Evolutionary conservation across 2,888 invertebrate genomes (phyloP).

Genomic region (Tortrix viridana): DNA sequence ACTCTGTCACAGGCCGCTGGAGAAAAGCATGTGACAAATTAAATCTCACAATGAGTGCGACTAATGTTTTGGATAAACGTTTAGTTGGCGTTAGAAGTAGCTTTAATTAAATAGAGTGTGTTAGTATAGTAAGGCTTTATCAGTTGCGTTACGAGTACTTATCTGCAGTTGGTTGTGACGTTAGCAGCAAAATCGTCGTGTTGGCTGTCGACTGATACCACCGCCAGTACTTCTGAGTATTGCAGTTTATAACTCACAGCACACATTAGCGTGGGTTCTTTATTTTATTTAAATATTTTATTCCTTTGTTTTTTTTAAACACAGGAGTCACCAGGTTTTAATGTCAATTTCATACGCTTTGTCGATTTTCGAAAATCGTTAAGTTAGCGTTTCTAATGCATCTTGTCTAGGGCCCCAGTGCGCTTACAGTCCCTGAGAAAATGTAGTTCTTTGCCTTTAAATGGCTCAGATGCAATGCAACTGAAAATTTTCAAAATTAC

Average conservation of each 20-base stretch:
- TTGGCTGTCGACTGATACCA: slow-evolving; percentile 69
- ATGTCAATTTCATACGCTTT: too few species aligned
- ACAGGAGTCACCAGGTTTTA: too few species aligned
- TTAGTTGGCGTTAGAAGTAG: background rate
- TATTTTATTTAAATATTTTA: background rate
- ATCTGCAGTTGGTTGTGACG: slow-evolving; percentile 64
- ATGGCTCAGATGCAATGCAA: too few species aligned
- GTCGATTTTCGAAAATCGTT: too few species aligned
- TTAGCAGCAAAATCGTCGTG: slow-evolving; percentile 65
- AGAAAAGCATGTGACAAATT: slow-evolving; percentile 30
- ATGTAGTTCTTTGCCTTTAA: too few species aligned
- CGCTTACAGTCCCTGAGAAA: too few species aligned
- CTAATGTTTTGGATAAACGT: slow-evolving; percentile 1
- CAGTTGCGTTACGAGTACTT: slow-evolving; percentile 26
- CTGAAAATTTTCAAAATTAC: too few species aligned
- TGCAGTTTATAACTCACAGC: slow-evolving; percentile 1
- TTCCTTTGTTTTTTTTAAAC: too few species aligned
- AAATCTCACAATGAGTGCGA: slow-evolving; percentile 10
- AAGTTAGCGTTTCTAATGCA: too few species aligned
- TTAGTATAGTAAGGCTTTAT: slow-evolving; percentile 18
- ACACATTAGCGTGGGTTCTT: background rate
- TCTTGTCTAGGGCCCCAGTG: too few species aligned
- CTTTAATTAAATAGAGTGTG: slow-evolving; percentile 19
- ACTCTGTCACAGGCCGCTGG: slow-evolving; percentile 21
- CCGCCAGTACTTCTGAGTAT: slow-evolving; percentile 39